These are phyloP conservation scores for Drosophila nigritarsus DNA, from an alignment of 2,888 invertebrate genomes.

Conservation along the genomic window DNA sequence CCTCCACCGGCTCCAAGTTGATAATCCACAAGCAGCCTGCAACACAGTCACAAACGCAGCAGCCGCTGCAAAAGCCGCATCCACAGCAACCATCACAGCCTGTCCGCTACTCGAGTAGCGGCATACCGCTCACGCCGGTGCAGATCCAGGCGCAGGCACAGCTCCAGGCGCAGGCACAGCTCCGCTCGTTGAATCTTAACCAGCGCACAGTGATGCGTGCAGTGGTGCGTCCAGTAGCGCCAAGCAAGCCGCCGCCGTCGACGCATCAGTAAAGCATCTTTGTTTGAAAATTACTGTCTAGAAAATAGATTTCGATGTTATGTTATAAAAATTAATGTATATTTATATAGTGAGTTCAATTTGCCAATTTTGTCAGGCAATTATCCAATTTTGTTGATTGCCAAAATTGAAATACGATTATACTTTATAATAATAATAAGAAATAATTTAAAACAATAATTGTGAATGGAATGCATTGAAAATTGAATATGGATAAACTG, in stretches of 20 bases:
- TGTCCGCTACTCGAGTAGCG: neutral
- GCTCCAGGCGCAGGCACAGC: slow-evolving; percentile 12
- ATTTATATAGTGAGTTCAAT: neutral
- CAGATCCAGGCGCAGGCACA: slow-evolving; percentile 10
- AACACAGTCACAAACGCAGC: neutral
- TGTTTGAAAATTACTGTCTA: neutral
- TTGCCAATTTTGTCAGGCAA: neutral
- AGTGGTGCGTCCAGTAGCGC: neutral
- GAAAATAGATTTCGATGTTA: slow-evolving; percentile 12
- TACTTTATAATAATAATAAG: neutral
- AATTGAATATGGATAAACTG: neutral
- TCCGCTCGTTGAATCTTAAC: neutral
- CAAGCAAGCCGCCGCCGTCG: slow-evolving; percentile 6
- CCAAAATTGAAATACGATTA: neutral
- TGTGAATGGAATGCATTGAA: neutral
- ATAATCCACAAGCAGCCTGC: slow-evolving; percentile 24
- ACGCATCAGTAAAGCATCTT: slow-evolving; percentile 10
- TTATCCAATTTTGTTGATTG: neutral
- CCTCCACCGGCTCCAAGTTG: slow-evolving; percentile 27
- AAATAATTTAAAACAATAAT: neutral
- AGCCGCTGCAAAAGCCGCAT: slow-evolving; percentile 2
- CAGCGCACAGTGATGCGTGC: slow-evolving; percentile 2
- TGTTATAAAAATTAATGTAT: neutral
- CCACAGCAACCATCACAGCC: slow-evolving; percentile 8
- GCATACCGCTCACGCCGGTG: neutral